A percentile compares a stretch with the other conserved stretches of the same genome.
These are phyloP conservation scores for Balaeniceps rex DNA, from an alignment of 2,113 vertebrate species.

Conservation along the genomic window DNA sequence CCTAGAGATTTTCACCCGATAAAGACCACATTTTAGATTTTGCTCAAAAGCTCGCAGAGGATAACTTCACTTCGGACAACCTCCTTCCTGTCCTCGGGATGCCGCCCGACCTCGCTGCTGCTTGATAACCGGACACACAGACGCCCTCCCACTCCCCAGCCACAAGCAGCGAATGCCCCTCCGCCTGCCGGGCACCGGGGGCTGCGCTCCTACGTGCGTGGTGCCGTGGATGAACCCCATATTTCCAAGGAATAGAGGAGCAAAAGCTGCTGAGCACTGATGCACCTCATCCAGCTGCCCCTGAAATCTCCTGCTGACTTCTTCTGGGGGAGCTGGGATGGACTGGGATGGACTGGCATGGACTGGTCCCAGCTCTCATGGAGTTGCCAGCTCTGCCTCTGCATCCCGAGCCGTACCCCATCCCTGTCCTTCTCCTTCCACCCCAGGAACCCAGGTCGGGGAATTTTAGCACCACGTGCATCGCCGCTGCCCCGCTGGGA, in stretches of 20 bases:
- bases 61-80: not conserved
- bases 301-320: not conserved
- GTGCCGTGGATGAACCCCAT: fast-evolving
- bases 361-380: fast-evolving
- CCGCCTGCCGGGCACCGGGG: not conserved
- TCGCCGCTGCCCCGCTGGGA: not conserved
- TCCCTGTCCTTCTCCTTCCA: not conserved
- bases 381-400: not conserved
- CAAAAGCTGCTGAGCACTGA: not conserved
- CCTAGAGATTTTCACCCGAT: not conserved
- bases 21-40: not conserved
- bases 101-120: not conserved
- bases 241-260: too few relatives aligned
- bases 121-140: not conserved
- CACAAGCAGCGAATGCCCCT: fast-evolving
- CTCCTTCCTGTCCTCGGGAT: not conserved
- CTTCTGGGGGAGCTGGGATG: not conserved
- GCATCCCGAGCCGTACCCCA: not conserved
- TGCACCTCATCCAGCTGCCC: not conserved
- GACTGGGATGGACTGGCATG: not conserved
- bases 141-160: not conserved
- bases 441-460: not conserved
- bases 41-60: not conserved
- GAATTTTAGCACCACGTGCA: not conserved
- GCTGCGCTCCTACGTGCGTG: fast-evolving